A percentile compares a stretch with the other conserved stretches of the same genome.
Conservation (phyloP, 2,113 vertebrate species). For the Anoplopoma fimbria region DNA sequence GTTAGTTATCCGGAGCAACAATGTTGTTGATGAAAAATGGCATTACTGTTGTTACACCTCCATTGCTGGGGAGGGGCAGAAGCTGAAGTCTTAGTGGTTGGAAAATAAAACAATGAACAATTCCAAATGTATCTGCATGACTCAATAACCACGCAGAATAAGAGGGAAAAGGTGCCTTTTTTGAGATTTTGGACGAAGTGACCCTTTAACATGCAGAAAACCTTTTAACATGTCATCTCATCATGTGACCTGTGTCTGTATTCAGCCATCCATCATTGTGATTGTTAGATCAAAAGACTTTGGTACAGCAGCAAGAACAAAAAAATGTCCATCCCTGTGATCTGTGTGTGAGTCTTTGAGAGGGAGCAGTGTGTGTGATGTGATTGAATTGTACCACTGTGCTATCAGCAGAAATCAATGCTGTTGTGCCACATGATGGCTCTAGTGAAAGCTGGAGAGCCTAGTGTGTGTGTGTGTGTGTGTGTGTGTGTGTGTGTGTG, state of each 20-base stretch:
- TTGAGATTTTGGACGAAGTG: background rate
- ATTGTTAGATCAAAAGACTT: constrained; percentile 16
- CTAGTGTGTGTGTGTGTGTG: constrained; percentile 43
- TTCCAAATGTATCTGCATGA: background rate
- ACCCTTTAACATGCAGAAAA: background rate
- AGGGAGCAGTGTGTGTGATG: background rate
- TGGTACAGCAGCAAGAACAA: constrained; percentile 2
- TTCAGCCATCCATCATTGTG: constrained; percentile 20
- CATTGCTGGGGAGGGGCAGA: background rate
- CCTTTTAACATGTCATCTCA: background rate
- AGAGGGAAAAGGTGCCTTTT: background rate
- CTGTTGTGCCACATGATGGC: constrained; percentile 55
- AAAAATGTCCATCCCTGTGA: constrained; percentile 23
- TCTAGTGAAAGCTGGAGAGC: constrained; percentile 43
- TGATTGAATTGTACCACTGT: constrained; percentile 68
- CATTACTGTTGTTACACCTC: background rate
- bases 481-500: constrained; percentile 46
- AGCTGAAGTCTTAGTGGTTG: background rate
- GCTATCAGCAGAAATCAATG: constrained; percentile 76
- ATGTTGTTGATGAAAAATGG: background rate
- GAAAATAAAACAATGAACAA: background rate
- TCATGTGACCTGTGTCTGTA: background rate
- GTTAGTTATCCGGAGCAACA: background rate
- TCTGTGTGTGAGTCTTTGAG: constrained; percentile 18
- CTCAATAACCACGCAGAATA: rapidly evolving